Conservation (phyloP, 2,888 invertebrate species). For the Pollenia amentaria region DNA sequence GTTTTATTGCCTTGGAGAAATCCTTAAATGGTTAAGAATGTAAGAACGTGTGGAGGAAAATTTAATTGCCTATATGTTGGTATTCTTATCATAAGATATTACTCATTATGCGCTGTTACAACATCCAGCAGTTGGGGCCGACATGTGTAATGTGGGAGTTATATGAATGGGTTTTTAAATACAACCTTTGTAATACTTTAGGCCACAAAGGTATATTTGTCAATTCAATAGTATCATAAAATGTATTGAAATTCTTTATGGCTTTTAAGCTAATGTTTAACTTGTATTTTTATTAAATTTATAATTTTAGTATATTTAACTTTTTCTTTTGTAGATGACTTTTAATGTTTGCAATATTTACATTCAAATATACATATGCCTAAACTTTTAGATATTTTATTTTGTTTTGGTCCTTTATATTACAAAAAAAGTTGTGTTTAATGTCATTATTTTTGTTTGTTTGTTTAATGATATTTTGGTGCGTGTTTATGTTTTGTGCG, state of each 20-base stretch:
- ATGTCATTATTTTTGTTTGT: conserved; percentile 28
- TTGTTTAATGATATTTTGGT: conserved; percentile 13
- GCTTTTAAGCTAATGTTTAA: conserved; percentile 43
- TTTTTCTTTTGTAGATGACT: conserved; percentile 7
- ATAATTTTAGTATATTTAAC: conserved; percentile 42
- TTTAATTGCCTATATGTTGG: neutral
- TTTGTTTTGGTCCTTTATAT: conserved; percentile 33
- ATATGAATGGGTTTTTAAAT: neutral
- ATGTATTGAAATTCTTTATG: conserved; percentile 22
- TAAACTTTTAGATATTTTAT: conserved; percentile 5
- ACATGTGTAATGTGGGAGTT: neutral
- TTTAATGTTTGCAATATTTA: conserved; percentile 35
- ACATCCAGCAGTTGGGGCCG: conserved; percentile 12
- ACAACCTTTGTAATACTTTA: too few species aligned
- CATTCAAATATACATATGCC: neutral
- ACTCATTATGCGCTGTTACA: conserved; percentile 54
- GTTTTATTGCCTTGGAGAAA: too few species aligned
- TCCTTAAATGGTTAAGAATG: neutral
- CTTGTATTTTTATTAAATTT: conserved; percentile 57
- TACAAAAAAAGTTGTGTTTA: conserved; percentile 19
- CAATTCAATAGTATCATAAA: neutral
- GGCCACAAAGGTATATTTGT: neutral
- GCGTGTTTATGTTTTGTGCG: conserved; percentile 14
- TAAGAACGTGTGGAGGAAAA: neutral
- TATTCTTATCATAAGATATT: conserved; percentile 26